Base-by-base conservation (phyloP, 2,888 invertebrate species). In the Toxonevra muliebris region DNA sequence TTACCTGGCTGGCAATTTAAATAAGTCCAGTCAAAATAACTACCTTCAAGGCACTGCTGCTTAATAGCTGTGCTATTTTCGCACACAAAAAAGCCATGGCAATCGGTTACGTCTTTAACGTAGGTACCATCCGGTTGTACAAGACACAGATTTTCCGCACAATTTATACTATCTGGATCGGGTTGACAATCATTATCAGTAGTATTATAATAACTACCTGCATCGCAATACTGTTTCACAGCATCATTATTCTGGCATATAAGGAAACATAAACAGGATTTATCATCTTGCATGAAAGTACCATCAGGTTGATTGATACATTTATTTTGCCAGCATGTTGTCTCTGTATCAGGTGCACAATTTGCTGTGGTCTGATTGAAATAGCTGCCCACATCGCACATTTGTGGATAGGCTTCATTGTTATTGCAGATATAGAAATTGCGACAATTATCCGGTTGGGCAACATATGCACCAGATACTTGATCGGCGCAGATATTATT, bases 361-460 rank as follows among this genome's bases (percentile, higher is more conserved):
- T 30, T 68, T 8, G 43, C 55, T 0, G 30, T 12, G 0, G 42
- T 61, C 0, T 45, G 30, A 43, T 81, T 65, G 53, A 80, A 83
- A 30, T 64, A 72, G 48, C 78, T 80, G 43, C 79, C 79, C 0
- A 40, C 1, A 10, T 68, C 69, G 52, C 83, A 83, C 8, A 1
- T 63, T 60, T 82, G 82, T 1, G 75, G 68, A 68, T 78, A 77
- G 0, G 81, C 77, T 61, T 66, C 0, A 19, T 79, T 74, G 4
- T 76, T 63, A 13, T 75, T 66, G 58, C 83, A 83, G 50, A 80
- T 76, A 53, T 72, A 77, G 66, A 69, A 84, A 13, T 75, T 71
- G 1, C 68, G 70, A 54, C 83, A 83, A 42, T 66, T 74, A 0
- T 64, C 73, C 0, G 67, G 7, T n/a, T 78, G 69, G 1, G 78